Evolutionary conservation across 2,113 vertebrate genomes (phyloP), one percentile per base, ranked within the genome.

Genomic region (Noturus placidus): DNA sequence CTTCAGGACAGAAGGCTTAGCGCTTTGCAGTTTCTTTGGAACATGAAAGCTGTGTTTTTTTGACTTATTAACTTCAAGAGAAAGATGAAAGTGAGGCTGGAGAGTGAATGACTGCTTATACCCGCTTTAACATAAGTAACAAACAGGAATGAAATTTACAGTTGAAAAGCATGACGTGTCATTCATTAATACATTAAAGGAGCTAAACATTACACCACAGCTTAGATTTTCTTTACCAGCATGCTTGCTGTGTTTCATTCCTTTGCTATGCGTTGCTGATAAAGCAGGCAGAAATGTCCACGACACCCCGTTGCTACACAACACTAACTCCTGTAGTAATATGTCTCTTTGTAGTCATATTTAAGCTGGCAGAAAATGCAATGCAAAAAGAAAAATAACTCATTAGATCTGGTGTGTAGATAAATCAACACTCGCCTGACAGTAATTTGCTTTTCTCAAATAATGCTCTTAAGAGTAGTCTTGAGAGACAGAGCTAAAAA

Each of bases 341-440:
- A 89, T 85, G 67, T 86, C 25, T 85, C 72, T 70, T 72, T 77
- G 74, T 22, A 86, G 65, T 59, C 84, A 91, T 87, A 76, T 91
- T 91, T 89, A 87, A 85, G 86, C 76, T 87, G 83, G 35, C 30
- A 65, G 91, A 90, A 91, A 92, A 88, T 87, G 90, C 91, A 87
- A 88, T 87, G 63, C 56, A 82, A 89, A 82, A 90, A 81, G 89
- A 90, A 91, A 91, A 76, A 91, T 79, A 92, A 92, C 92, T 90
- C 90, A 92, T 93, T 92, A 91, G 91, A 92, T 93, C 50, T 46
- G 82, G 88, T 93, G 91, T 91, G 86, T 83, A 91, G 93, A 94
- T 93, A 88, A 92, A 94, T 95, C 90, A 92, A 82, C 81, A 90
- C 88, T 88, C n/a, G 80, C 89, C 83, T 87, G 91, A 86, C 86